Conservation (phyloP, 53 echinoderm and acorn worm species). For the Arbacia lixula region DNA sequence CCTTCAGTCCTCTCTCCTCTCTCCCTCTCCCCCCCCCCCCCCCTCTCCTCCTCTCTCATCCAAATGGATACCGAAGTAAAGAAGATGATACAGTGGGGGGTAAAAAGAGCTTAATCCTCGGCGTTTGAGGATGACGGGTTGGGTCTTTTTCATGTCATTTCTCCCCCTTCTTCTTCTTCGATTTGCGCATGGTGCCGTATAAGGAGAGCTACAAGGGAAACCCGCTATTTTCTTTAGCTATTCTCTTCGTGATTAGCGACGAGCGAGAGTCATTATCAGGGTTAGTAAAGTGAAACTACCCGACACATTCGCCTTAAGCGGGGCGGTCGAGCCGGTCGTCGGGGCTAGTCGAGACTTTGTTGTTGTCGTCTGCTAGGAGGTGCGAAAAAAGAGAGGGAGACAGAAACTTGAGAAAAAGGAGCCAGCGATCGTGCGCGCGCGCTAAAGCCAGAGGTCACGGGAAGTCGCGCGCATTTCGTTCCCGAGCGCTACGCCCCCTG, state of each 20-base stretch:
- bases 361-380: no score
- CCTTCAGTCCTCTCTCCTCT: not conserved
- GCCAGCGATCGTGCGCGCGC: conserved; percentile 14
- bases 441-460: conserved; percentile 17
- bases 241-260: conserved; percentile 41
- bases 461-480: conserved; percentile 22
- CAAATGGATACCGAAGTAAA: conserved; percentile 23
- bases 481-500: no score
- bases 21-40: not conserved
- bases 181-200: not conserved
- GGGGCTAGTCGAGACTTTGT: no score
- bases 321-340: not conserved
- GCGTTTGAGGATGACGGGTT: conserved; percentile 12
- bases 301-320: conserved; percentile 33
- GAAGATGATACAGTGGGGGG: conserved; percentile 39
- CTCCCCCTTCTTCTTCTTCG: no score
- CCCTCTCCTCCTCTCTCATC: conserved; percentile 5
- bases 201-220: not conserved
- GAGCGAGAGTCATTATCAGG: conserved; percentile 44
- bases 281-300: conserved; percentile 39
- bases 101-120: conserved; percentile 29
- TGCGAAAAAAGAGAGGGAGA: no score
- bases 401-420: no score
- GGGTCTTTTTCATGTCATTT: conserved; percentile 38
- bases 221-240: conserved; percentile 25